Evolutionary conservation across 2,888 invertebrate genomes (phyloP), one percentile per base, ranked within the genome.

Genomic region (Trimorus sp.): DNA sequence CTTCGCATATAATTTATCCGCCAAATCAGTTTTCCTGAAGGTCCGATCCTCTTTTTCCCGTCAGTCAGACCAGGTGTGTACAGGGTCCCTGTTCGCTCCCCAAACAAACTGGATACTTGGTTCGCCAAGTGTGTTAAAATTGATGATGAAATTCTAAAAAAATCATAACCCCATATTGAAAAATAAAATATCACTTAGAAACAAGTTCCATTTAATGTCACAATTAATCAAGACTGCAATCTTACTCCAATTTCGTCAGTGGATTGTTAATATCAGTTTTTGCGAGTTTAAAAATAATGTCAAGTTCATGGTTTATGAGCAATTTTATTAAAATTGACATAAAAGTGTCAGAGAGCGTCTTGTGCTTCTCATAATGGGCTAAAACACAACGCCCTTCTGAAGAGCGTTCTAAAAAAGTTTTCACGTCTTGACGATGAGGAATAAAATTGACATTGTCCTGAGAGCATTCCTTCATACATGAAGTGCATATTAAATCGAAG

Each of bases 21-120:
- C 51, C 51, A 51, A 51, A 51, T 15, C 11, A 51, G 15, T 51
- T 51, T 51, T 8, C 51, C 51, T n/a, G 51, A 51, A 51, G n/a
- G 51, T 7, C 51, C n/a, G 14, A 15, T 51, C 14, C 51, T 51
- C n/a, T 7, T 8, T 51, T 51, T 51, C 14, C 51, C 51, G n/a
- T 51, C 51, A 51, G 51, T 14, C 8, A 7, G 15, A 51, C 51
- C 51, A n/a, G 51, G 51, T 51, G 51, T 51, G 14, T 51, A 51
- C n/a, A 51, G 14, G 7, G 51, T 51, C 14, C 51, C 51, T 7
- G 14, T 14, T 7, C 36, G 56, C 26, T 36, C 26, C 7, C 14
- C 14, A 51, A 51, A 51, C n/a, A 14, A 14, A 14, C 1, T 14
- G n/a, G 9, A n/a, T n/a, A 49, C 49, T 49, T 49, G n/a, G 8